Evolutionary conservation across 2,888 invertebrate species (phyloP).

Genomic region (Aspidapion aeneum): DNA sequence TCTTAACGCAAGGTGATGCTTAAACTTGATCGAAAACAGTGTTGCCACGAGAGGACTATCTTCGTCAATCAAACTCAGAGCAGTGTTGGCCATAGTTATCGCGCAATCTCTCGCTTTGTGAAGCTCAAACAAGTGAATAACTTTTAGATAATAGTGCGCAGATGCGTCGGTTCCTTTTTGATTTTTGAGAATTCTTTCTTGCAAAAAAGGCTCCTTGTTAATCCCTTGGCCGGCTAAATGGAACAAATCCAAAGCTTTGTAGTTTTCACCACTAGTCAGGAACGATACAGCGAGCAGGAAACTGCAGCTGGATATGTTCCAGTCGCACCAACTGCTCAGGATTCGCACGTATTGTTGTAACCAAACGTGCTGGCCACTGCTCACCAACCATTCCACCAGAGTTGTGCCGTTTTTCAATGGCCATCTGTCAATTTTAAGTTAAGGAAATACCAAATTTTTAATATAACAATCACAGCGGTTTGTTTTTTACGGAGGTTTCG

Average conservation of each 20-base stretch:
- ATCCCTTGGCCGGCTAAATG: constrained; percentile 73
- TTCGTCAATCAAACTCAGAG: constrained; percentile 65
- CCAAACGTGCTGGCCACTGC: constrained; percentile 72
- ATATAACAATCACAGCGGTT: background rate
- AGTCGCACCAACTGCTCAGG: constrained; percentile 79
- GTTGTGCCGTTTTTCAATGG: constrained; percentile 75
- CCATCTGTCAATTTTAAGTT: constrained; percentile 59
- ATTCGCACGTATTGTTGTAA: constrained; percentile 80
- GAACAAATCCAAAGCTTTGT: constrained; percentile 79
- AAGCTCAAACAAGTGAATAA: constrained; percentile 83
- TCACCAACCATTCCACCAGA: constrained; percentile 83
- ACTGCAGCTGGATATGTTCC: constrained; percentile 75
- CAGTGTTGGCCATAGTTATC: constrained; percentile 73
- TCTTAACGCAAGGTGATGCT: constrained; percentile 67
- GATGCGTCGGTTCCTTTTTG: constrained; percentile 50
- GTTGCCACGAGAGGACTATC: constrained; percentile 76
- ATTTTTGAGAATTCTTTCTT: constrained; percentile 52
- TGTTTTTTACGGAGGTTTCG: background rate
- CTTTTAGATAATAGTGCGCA: constrained; percentile 68
- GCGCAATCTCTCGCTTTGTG: constrained; percentile 78
- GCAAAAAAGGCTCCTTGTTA: constrained; percentile 70
- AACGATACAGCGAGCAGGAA: constrained; percentile 71
- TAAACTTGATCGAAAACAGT: constrained; percentile 73
- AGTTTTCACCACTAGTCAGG: constrained; percentile 68
- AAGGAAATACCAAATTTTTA: constrained; percentile 19